Evolutionary conservation across 2,888 invertebrate species (phyloP).

Genomic region (Agrochola macilenta): DNA sequence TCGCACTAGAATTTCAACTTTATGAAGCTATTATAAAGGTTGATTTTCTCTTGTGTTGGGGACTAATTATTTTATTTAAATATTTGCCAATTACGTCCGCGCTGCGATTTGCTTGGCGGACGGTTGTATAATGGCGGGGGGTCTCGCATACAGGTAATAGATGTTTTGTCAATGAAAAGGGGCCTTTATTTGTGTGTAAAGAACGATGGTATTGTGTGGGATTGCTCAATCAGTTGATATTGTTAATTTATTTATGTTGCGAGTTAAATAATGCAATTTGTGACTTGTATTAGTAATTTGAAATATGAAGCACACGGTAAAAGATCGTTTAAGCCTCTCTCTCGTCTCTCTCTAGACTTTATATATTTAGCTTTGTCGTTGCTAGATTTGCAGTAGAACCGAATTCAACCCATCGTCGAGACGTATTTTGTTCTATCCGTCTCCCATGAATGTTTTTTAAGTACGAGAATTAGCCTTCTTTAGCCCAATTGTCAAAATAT

Average conservation of each 20-base stretch:
- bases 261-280: conserved; percentile 6
- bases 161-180: conserved; percentile 57
- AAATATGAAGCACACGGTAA: not conserved
- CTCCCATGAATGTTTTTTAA: no score
- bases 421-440: not conserved
- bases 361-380: not conserved
- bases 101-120: conserved; percentile 66
- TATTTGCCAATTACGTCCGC: conserved; percentile 74
- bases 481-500: not conserved
- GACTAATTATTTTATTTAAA: conserved; percentile 76
- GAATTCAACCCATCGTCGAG: not conserved
- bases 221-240: conserved; percentile 47
- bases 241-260: conserved; percentile 32
- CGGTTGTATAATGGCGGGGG: conserved; percentile 53
- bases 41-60: conserved; percentile 20
- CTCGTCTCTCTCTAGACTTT: no score
- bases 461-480: not conserved
- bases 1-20: conserved; percentile 53
- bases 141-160: conserved; percentile 50
- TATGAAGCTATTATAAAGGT: conserved; percentile 30
- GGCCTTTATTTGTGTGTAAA: conserved; percentile 48
- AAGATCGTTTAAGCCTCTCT: not conserved
- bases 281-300: not conserved
- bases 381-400: not conserved
- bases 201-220: conserved; percentile 11